A percentile compares a stretch with the other conserved stretches of the same genome.
phyloP scores from a whole-genome alignment of 37 sponge, comb jelly and placozoan genomes.

The Agelas oroides region DNA sequence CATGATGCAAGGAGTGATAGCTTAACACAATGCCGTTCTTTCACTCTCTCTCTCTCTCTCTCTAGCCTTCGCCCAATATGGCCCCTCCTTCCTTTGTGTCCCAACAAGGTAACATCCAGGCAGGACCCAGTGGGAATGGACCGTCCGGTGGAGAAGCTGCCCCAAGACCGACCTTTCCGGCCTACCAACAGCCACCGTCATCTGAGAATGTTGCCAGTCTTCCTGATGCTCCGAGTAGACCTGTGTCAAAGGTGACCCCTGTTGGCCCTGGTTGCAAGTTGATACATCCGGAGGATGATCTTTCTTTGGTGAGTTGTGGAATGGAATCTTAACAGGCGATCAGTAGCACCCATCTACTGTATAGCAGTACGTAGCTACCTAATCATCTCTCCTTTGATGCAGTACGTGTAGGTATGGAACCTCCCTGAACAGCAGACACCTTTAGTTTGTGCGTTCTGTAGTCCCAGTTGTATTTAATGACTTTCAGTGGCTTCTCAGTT shows the following conservation, averaged over 20 bases:
- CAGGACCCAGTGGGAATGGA: not conserved
- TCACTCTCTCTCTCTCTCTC: not conserved
- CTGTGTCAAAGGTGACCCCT: conserved; percentile 54
- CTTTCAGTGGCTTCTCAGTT: too few species aligned
- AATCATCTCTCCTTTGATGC: too few species aligned
- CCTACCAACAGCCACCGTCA: conserved; percentile 43
- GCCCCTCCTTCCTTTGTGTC: not conserved
- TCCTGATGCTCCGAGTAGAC: conserved; percentile 18
- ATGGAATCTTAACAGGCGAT: not conserved
- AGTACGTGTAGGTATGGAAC: too few species aligned
- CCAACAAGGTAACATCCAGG: not conserved
- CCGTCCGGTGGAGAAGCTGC: conserved; percentile 13
- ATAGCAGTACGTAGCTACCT: too few species aligned
- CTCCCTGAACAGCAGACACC: too few species aligned
- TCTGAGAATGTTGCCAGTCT: not conserved
- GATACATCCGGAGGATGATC: conserved; percentile 93
- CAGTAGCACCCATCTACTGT: not conserved
- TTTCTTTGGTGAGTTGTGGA: conserved; percentile 85
- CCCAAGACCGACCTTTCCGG: conserved; percentile 63
- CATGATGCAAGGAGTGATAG: too few species aligned
- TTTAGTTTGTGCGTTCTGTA: too few species aligned
- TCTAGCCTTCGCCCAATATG: not conserved
- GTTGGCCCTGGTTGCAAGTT: conserved; percentile 71
- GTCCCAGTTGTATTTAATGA: too few species aligned
- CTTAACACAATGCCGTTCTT: not conserved